A percentile compares a stretch with the other conserved stretches of the same genome.
Evolutionary conservation across 2,888 invertebrate species (phyloP).

Genomic region (Troides helena): DNA sequence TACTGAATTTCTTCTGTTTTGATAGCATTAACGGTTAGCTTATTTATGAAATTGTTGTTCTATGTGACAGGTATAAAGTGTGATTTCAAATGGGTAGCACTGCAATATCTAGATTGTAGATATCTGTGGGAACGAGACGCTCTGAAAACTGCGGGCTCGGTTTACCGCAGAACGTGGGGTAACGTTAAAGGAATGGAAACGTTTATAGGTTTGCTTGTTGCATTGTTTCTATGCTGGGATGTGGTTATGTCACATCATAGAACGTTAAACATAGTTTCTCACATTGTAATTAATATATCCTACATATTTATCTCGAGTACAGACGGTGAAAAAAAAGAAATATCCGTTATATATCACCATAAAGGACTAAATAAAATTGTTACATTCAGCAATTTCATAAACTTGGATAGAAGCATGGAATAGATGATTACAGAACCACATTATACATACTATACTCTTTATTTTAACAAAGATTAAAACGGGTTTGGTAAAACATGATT

Average conservation of each 20-base stretch:
- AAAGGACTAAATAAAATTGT: neutral
- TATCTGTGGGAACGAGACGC: slow-evolving; percentile 59
- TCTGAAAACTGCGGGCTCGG: slow-evolving; percentile 53
- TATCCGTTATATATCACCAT: neutral
- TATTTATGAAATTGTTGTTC: slow-evolving; percentile 9
- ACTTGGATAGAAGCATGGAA: neutral
- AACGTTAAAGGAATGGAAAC: slow-evolving; percentile 31
- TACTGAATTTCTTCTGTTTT: slow-evolving; percentile 16
- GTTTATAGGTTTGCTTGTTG: slow-evolving; percentile 31
- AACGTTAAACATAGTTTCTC: neutral
- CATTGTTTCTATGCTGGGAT: slow-evolving; percentile 24
- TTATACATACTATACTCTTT: neutral
- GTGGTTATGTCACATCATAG: neutral
- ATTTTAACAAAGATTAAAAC: neutral
- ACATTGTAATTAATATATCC: neutral
- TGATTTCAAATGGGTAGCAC: slow-evolving; percentile 23
- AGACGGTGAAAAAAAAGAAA: neutral
- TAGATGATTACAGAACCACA: neutral
- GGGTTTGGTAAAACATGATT: neutral
- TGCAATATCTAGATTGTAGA: slow-evolving; percentile 36
- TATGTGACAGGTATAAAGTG: slow-evolving; percentile 20
- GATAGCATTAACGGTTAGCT: slow-evolving; percentile 20
- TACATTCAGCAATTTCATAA: neutral
- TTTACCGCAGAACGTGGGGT: slow-evolving; percentile 34
- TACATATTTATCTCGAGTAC: no score